Conservation (phyloP, 64 coral and sea anemone species). For the Trachythela sp. region DNA sequence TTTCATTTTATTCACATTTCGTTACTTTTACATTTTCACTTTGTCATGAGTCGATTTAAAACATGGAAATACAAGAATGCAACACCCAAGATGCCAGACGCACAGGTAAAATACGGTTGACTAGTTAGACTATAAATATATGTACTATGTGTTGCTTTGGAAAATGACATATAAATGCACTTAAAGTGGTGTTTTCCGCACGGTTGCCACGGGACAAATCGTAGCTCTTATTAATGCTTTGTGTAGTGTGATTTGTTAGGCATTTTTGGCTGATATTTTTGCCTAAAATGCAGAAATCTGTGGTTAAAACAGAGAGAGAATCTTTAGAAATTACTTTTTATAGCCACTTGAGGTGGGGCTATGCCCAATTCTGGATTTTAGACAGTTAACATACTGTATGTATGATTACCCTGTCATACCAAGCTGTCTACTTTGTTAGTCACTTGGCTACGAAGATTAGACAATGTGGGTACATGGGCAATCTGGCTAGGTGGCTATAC, state of each 20-base stretch:
- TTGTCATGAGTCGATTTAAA: conserved; percentile 4
- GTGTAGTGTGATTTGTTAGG: too few relatives aligned
- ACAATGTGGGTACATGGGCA: too few relatives aligned
- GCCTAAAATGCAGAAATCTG: too few relatives aligned
- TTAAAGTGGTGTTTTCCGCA: too few relatives aligned
- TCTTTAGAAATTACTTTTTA: background rate
- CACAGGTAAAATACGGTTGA: background rate
- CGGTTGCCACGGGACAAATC: too few relatives aligned
- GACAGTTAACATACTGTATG: background rate
- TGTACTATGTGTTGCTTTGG: too few relatives aligned
- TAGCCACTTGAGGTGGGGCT: background rate
- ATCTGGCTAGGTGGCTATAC: too few relatives aligned
- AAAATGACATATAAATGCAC: background rate
- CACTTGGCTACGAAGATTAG: too few relatives aligned
- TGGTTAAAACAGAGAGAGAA: background rate
- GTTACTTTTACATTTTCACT: background rate
- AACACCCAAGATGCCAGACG: background rate
- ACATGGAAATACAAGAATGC: background rate
- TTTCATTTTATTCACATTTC: background rate
- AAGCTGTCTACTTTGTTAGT: background rate
- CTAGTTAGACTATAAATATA: too few relatives aligned
- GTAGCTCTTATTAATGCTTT: too few relatives aligned
- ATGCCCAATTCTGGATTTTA: background rate
- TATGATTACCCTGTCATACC: background rate
- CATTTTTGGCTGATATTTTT: too few relatives aligned